Base-by-base conservation (phyloP, 2,113 vertebrate species). In the Pomatostomus ruficeps region DNA sequence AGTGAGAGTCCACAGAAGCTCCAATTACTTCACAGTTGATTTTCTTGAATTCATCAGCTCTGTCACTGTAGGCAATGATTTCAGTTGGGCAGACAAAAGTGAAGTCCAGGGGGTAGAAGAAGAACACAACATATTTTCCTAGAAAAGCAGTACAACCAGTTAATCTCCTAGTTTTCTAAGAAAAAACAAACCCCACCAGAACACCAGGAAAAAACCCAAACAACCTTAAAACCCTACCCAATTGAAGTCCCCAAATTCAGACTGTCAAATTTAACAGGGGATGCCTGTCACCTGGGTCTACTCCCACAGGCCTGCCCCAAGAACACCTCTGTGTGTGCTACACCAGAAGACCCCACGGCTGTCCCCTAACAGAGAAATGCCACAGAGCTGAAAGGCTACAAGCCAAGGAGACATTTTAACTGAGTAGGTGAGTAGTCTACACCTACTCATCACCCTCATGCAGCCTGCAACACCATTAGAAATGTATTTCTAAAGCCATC, bases 1-100 rank as follows among this genome's bases (percentile, higher is more conserved):
- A 99, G 95, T 99, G 99, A 23, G 99, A 99, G 96, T 99, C 99
- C 85, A 99, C 99, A 46, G 99, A 99, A 67, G 99, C 99, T 62
- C 98, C 99, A 80, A 99, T 99, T 85, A 99, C 98, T 97, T 99
- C 99, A 80, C 99, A 99, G 94, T 98, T 98, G 29, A 99, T 98
- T 95, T 99, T 99, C 96, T 94, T 98, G 96, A 99, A 99, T 59
- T 99, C 98, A 3, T 98, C 99, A 7, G 98, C 98, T 14, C 98
- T 98, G 9, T 99, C 99, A 80, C 99, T 99, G 97, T 99, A 99
- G 28, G 99, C 99, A 78, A 99, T 99, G 86, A 99, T 99, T 98
- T 99, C 99, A 33, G 99, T 99, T 11, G 99, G 99, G 88, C 99
- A 99, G 51, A 99, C 99, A 62, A 99, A 99, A 62, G 99, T 99